Percentiles rank a stretch among this genome's conserved stretches.
phyloP scores from a whole-genome alignment of 1,140 invertebrate species.

The Pygmarrhopalites habei region DNA sequence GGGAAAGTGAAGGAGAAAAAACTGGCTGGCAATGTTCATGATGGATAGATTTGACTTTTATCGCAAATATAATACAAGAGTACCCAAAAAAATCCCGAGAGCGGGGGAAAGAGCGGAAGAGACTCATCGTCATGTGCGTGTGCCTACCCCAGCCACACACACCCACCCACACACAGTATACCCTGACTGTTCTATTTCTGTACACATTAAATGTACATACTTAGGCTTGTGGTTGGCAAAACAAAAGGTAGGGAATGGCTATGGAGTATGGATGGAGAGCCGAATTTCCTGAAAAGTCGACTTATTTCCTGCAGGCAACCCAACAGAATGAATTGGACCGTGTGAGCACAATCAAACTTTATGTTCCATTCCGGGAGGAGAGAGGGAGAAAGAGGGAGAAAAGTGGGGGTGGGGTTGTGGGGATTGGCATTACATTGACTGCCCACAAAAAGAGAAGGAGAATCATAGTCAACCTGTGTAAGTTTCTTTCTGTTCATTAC shows the following conservation, averaged over 20 bases:
- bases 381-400: not conserved
- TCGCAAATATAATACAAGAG: not conserved
- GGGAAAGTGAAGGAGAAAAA: too few relatives aligned
- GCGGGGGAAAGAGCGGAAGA: too few relatives aligned
- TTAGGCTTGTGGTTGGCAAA: not conserved
- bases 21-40: too few relatives aligned
- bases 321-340: constrained; percentile 29
- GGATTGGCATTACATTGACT: too few relatives aligned
- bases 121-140: too few relatives aligned
- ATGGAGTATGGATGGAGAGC: not conserved
- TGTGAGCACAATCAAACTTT: constrained; percentile 39
- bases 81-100: not conserved
- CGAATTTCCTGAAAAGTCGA: constrained; percentile 13
- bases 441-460: not conserved
- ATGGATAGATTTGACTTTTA: not conserved
- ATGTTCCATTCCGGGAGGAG: constrained; percentile 29
- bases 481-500: not conserved
- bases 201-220: too few relatives aligned
- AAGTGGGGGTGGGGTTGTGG: too few relatives aligned
- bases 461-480: not conserved
- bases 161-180: too few relatives aligned
- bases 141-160: too few relatives aligned
- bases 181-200: too few relatives aligned
- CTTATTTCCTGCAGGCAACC: constrained; percentile 33
- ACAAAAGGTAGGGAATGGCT: not conserved